These are phyloP conservation scores for Oryctolagus cuniculus DNA, from an alignment of 2,113 vertebrate species.

Conservation along the genomic window DNA sequence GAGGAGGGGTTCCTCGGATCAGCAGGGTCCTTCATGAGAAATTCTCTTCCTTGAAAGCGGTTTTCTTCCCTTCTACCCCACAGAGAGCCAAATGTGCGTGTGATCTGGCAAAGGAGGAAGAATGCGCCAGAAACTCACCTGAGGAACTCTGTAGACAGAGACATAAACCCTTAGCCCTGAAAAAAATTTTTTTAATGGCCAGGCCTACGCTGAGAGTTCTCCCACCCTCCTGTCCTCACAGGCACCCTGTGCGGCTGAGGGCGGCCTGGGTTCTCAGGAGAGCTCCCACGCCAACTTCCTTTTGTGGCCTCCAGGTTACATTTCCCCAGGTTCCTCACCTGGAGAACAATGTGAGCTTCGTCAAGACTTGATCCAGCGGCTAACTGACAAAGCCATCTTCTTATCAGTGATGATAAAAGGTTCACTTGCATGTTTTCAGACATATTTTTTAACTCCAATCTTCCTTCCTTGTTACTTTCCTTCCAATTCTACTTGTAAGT, in stretches of 20 bases:
- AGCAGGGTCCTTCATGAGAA: neutral
- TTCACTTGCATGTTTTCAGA: neutral
- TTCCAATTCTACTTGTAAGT: neutral
- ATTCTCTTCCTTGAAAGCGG: neutral
- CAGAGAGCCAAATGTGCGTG: neutral
- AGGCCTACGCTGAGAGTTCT: neutral
- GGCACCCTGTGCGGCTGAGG: neutral
- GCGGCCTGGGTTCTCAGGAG: neutral
- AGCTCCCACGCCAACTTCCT: rapidly evolving
- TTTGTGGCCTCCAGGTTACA: neutral
- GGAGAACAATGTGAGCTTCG: too few species aligned
- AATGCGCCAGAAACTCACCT: neutral
- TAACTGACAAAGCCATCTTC: neutral
- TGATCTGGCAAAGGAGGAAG: neutral
- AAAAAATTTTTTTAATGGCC: neutral
- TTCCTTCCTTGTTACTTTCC: neutral
- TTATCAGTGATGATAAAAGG: too few species aligned
- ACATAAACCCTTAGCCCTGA: rapidly evolving
- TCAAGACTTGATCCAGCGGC: neutral
- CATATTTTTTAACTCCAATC: too few species aligned
- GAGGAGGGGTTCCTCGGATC: neutral
- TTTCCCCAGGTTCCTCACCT: neutral
- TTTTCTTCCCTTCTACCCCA: neutral
- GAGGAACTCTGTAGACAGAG: neutral
- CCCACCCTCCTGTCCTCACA: rapidly evolving